Conservation (phyloP, 2,888 invertebrate species). For the Craniophora ligustri region DNA sequence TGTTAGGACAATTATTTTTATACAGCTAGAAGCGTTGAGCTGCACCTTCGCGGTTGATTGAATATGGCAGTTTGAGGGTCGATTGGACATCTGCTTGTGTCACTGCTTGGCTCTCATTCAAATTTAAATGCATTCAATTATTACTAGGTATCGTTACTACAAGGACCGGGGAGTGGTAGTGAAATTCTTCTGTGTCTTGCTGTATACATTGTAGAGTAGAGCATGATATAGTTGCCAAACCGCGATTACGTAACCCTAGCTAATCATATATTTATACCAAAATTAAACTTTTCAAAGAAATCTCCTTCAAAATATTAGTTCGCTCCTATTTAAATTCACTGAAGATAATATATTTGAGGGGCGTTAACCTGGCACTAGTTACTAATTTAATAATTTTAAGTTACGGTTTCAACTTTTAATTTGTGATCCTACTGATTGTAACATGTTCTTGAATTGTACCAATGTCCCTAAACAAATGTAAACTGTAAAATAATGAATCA, state of each 20-base stretch:
- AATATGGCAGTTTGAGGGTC: constrained; percentile 79
- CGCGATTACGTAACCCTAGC: too few relatives aligned
- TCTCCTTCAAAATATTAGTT: too few relatives aligned
- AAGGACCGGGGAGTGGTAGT: constrained; percentile 24
- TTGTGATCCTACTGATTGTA: neutral
- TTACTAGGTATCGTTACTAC: constrained; percentile 35
- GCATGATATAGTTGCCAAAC: neutral
- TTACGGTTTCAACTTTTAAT: neutral
- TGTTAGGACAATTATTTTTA: constrained; percentile 54
- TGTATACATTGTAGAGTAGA: neutral
- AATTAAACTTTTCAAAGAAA: too few relatives aligned
- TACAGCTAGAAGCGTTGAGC: constrained; percentile 47
- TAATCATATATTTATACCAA: too few relatives aligned
- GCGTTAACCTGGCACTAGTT: too few relatives aligned
- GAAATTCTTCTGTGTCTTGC: constrained; percentile 16
- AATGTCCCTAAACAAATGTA: too few relatives aligned
- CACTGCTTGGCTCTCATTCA: constrained; percentile 78
- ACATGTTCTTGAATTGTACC: too few relatives aligned
- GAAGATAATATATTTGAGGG: too few relatives aligned
- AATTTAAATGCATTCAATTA: constrained; percentile 72
- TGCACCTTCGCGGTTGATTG: constrained; percentile 83
- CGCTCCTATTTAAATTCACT: too few relatives aligned
- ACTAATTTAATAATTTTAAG: neutral
- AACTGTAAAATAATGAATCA: too few relatives aligned
- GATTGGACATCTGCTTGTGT: constrained; percentile 72